Conservation (phyloP, 2,113 vertebrate species). For the Pelecanus crispus region DNA sequence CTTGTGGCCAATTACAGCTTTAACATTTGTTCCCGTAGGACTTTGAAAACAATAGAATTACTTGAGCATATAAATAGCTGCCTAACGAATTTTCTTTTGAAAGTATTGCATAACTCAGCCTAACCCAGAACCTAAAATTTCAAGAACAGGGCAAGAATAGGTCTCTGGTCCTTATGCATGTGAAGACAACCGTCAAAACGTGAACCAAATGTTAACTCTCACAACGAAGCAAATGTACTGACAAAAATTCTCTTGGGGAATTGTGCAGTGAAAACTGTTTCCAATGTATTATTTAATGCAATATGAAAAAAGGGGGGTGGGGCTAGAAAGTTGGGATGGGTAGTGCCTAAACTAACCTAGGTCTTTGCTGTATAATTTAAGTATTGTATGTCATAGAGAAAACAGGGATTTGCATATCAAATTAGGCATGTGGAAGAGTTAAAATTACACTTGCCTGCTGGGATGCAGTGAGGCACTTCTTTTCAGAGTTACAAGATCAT, state of each 20-base stretch:
- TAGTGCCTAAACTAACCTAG: not conserved
- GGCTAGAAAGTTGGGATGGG: not conserved
- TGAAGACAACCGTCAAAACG: not conserved
- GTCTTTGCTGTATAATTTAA: not conserved
- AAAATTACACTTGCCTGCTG: not conserved
- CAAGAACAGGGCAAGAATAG: not conserved
- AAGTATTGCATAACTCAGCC: not conserved
- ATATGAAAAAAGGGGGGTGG: not conserved
- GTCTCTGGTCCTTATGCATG: not conserved
- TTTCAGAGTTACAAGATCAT: slow-evolving; percentile 6
- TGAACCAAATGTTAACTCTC: not conserved
- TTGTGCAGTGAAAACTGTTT: not conserved
- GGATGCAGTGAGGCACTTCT: not conserved
- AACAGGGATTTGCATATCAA: not conserved
- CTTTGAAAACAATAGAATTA: not conserved
- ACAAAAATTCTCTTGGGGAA: not conserved
- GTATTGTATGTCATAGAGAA: not conserved
- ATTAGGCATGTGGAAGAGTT: slow-evolving; percentile 17
- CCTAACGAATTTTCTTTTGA: not conserved
- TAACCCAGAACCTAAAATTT: not conserved
- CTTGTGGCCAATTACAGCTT: not conserved
- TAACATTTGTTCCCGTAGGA: not conserved
- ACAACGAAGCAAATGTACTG: not conserved
- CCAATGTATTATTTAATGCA: not conserved
- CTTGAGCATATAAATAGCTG: slow-evolving; percentile 23